A percentile compares a stretch with the other conserved stretches of the same genome.
These are phyloP conservation scores for Caenorhabditis macrosperma DNA, from an alignment of 2,888 invertebrate genomes.

Conservation along the genomic window DNA sequence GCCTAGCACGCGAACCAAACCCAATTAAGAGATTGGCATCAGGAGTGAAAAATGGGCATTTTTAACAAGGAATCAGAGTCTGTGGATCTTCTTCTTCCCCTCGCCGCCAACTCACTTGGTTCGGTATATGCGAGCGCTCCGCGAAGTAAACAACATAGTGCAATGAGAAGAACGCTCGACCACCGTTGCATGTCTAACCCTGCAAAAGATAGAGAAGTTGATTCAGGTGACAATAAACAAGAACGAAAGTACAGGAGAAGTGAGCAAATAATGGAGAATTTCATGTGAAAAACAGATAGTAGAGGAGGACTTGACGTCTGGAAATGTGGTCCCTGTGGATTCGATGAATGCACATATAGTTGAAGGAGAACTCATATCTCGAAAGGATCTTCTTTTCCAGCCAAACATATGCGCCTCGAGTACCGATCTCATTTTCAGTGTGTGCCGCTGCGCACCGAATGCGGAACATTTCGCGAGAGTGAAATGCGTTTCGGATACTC, in stretches of 20 bases:
- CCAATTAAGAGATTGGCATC: constrained; percentile 54
- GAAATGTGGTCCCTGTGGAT: constrained; percentile 15
- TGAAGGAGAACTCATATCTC: constrained; percentile 18
- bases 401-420: constrained; percentile 3
- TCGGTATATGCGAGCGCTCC: constrained; percentile 60
- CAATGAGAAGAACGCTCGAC: constrained; percentile 59
- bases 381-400: constrained; percentile 9
- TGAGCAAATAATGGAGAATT: background rate
- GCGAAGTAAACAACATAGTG: constrained; percentile 56
- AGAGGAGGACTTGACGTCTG: background rate
- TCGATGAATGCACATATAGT: constrained; percentile 2
- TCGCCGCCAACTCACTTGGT: constrained; percentile 50
- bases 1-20: constrained; percentile 16
- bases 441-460: background rate
- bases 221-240: background rate
- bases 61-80: constrained; percentile 11
- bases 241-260: background rate
- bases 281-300: background rate
- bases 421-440: constrained; percentile 6
- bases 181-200: constrained; percentile 66
- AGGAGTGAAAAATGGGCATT: constrained; percentile 17
- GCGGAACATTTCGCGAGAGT: constrained; percentile 13
- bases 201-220: constrained; percentile 17
- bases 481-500: constrained; percentile 16
- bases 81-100: background rate